Evolutionary conservation across 2,888 invertebrate genomes (phyloP).

Genomic region (Zelleria hepariella): DNA sequence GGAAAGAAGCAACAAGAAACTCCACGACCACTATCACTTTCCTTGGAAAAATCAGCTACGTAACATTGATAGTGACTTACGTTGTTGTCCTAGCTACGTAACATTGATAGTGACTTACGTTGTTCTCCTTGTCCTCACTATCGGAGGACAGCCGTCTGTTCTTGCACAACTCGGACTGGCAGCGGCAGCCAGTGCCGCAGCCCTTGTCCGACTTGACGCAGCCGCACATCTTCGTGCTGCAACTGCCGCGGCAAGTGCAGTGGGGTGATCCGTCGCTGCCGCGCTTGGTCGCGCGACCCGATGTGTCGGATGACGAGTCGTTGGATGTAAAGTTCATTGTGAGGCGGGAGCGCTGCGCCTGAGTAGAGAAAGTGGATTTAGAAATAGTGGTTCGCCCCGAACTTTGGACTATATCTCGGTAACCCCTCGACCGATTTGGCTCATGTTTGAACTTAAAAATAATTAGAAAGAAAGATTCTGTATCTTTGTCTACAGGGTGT

Average conservation of each 20-base stretch:
- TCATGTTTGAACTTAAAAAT: too few relatives aligned
- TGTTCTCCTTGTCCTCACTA: conserved; percentile 53
- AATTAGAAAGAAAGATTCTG: too few relatives aligned
- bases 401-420: too few relatives aligned
- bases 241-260: conserved; percentile 75
- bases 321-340: conserved; percentile 50
- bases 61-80: conserved; percentile 19
- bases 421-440: too few relatives aligned
- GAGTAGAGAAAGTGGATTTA: conserved; percentile 6
- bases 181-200: conserved; percentile 68
- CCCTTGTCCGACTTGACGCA: conserved; percentile 65
- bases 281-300: background rate
- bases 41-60: too few relatives aligned
- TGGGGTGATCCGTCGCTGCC: conserved; percentile 63
- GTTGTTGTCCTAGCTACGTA: conserved; percentile 37
- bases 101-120: conserved; percentile 16
- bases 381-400: too few relatives aligned
- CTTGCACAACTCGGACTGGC: conserved; percentile 55
- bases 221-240: conserved; percentile 70
- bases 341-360: conserved; percentile 51
- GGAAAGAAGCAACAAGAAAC: too few relatives aligned
- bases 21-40: too few relatives aligned
- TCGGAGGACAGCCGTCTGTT: conserved; percentile 35
- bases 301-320: conserved; percentile 13
- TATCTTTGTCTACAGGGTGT: too few relatives aligned